A percentile compares a stretch with the other conserved stretches of the same genome.
Conservation (phyloP, 2,797 vertebrate genomes). For the Tokudaia tokunoshimensis region DNA sequence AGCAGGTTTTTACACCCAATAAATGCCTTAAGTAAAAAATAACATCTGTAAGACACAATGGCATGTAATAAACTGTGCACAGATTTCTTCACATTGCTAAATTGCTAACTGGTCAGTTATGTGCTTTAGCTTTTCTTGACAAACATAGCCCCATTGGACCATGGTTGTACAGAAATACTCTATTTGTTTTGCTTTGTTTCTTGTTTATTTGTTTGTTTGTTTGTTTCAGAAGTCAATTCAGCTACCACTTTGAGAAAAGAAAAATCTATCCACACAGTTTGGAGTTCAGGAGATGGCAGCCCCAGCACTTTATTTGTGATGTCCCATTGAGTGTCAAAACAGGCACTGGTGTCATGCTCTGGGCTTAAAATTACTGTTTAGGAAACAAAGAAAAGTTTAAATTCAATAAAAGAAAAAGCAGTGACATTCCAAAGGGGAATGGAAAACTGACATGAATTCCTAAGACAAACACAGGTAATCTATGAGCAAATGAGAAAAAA, state of each 20-base stretch:
- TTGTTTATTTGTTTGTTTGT: not conserved
- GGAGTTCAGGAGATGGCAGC: not conserved
- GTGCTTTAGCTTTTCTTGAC: not conserved
- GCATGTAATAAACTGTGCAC: not conserved
- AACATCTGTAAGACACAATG: not conserved
- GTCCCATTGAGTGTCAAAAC: not conserved
- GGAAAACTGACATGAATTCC: not conserved
- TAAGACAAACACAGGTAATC: not conserved
- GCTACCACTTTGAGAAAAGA: conserved; percentile 22
- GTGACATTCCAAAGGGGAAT: not conserved
- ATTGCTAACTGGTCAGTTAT: not conserved
- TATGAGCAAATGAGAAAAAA: not conserved
- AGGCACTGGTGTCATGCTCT: fast-evolving
- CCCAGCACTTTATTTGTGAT: not conserved
- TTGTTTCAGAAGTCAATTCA: not conserved
- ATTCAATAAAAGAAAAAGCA: not conserved
- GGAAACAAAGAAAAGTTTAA: conserved; percentile 30
- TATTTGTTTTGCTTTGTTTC: not conserved
- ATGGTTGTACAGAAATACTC: not conserved
- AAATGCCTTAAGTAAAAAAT: conserved; percentile 60
- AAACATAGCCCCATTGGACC: not conserved
- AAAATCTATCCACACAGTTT: not conserved
- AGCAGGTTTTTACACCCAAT: conserved; percentile 45
- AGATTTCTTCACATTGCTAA: not conserved
- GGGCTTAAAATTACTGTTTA: not conserved